phyloP scores from a whole-genome alignment of 2,888 invertebrate species.

The Laothoe populi region DNA sequence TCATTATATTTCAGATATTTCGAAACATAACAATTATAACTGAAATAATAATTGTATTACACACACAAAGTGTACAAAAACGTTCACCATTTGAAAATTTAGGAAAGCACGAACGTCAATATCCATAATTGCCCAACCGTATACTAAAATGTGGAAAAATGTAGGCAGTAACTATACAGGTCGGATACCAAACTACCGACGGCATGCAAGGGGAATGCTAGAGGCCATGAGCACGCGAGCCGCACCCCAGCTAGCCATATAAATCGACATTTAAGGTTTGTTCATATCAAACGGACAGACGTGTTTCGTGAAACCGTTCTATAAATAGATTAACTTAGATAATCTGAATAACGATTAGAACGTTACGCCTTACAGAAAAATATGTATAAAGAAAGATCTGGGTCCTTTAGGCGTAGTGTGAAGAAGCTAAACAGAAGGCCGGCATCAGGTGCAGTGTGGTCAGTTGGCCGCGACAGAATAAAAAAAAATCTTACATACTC shows the following conservation, averaged over 20 bases:
- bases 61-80: conserved; percentile 34
- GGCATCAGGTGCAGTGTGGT: no score
- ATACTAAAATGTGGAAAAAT: conserved; percentile 60
- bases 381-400: no score
- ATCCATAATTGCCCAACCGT: conserved; percentile 58
- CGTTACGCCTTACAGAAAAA: no score
- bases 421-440: no score
- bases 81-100: conserved; percentile 46
- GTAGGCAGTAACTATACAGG: conserved; percentile 46
- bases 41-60: conserved; percentile 41
- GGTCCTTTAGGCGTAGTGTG: no score
- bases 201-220: conserved; percentile 56
- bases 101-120: conserved; percentile 55
- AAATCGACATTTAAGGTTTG: conserved; percentile 30
- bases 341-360: no score
- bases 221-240: conserved; percentile 61
- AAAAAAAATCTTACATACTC: no score
- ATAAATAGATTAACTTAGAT: conserved; percentile 2
- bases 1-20: neutral
- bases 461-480: no score
- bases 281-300: conserved; percentile 16
- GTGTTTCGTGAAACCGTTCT: conserved; percentile 12
- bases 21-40: conserved; percentile 2
- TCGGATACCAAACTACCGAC: conserved; percentile 43
- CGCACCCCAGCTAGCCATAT: conserved; percentile 49